Conservation (phyloP, 1,140 invertebrate species). For the Brachionus manjavacas region DNA sequence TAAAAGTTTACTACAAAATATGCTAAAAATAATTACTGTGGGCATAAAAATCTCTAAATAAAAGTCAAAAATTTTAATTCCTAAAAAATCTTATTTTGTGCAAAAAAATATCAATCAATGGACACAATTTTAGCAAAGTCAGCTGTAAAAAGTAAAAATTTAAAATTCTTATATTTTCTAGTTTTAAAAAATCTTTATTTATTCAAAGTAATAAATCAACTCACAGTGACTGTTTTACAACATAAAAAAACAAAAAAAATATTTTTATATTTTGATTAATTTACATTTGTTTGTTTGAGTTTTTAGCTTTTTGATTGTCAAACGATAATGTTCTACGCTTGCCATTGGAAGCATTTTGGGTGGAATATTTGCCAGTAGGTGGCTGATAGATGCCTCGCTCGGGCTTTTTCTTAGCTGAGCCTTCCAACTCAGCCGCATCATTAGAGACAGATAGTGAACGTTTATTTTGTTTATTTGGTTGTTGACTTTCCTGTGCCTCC, state of each 20-base stretch:
- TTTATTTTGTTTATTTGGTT: slow-evolving; percentile 9
- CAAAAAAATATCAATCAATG: too few relatives aligned
- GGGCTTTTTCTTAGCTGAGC: slow-evolving; percentile 39
- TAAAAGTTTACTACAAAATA: background rate
- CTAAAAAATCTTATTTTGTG: too few relatives aligned
- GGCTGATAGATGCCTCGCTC: slow-evolving; percentile 43
- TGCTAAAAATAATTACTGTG: too few relatives aligned
- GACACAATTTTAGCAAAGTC: background rate
- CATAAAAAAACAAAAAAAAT: background rate
- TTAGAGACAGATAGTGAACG: background rate
- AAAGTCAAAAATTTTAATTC: too few relatives aligned
- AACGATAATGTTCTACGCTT: background rate
- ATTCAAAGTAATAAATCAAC: background rate
- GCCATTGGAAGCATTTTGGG: background rate
- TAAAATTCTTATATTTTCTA: background rate
- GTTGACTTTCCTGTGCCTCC: slow-evolving; percentile 48
- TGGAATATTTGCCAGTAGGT: slow-evolving; percentile 37
- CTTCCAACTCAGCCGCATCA: background rate
- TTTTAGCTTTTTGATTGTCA: background rate
- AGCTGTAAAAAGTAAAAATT: background rate
- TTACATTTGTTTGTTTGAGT: background rate
- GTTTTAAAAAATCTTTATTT: background rate
- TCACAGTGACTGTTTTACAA: background rate
- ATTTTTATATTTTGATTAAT: background rate
- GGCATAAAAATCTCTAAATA: too few relatives aligned